Base-by-base conservation (phyloP, 2,113 vertebrate genomes). In the Podarcis cretensis region DNA sequence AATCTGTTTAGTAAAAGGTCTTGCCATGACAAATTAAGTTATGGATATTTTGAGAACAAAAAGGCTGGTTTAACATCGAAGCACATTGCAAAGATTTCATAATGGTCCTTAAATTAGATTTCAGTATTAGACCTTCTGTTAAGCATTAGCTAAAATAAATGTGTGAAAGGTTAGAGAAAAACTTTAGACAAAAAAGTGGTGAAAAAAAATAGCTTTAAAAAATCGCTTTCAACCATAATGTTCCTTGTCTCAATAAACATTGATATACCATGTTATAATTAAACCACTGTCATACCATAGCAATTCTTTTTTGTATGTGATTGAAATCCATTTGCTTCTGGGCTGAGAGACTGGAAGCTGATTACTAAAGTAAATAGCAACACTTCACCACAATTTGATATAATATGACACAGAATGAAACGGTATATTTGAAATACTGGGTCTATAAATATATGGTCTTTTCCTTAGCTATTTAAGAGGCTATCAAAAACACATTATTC, bases 21-120 rank as follows among this genome's bases (percentile, higher is more conserved):
- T 90, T 40, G 48, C 9, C 57, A 13, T 84, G 43, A 85, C 86
- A 88, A 94, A 78, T 87, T 20, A 48, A 71, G 8, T 32, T 40
- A 2, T 35, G 16, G 3, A 80, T 43, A 5, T 89, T 86, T 77
- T 84, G 87, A 85, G 91, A 57, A 25, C 27, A 12, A 75, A 87
- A 73, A 0, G 59, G 3, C 18, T 63, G 73, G 6, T 80, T 90
- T 2, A 78, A 27, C 43, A 5, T 1, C 74, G 48, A 79, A 30
- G 0, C 37, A 77, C 65, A 85, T 80, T 85, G 0, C 40, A 80
- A 81, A 82, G 10, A 0, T 84, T 87, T 87, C 65, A 0, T 77
- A 79, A 21, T 77, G 77, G 43, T 88, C 20, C 57, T 43, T 25
- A 74, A 35, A 0, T 82, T 76, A 91, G 73, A 37, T 88, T 25